These are phyloP conservation scores for Candoia aspera DNA, from an alignment of 2,113 vertebrate species.

Conservation along the genomic window DNA sequence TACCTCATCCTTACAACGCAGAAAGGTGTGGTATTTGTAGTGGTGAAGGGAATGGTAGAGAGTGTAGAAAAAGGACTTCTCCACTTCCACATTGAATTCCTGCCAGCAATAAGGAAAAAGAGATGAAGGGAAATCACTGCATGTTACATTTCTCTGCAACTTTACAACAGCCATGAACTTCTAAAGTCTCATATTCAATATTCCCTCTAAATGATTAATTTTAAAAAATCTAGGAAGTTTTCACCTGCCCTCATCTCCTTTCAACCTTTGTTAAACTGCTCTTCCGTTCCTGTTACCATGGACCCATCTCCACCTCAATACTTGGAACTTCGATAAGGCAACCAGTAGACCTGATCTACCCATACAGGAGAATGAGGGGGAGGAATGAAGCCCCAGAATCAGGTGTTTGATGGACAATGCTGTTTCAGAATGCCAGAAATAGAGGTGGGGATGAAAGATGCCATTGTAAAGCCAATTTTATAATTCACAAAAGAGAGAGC, in stretches of 20 bases:
- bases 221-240: neutral
- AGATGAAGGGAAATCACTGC: neutral
- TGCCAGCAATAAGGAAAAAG: conserved; percentile 42
- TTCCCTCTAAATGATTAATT: neutral
- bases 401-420: too few species aligned
- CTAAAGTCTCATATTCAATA: neutral
- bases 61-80: conserved; percentile 87
- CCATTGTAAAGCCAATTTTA: too few species aligned
- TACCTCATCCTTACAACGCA: conserved; percentile 94
- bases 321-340: too few species aligned
- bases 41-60: conserved; percentile 94
- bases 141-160: neutral
- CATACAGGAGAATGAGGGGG: neutral
- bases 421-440: too few species aligned
- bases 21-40: conserved; percentile 94
- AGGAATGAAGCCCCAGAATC: neutral
- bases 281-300: neutral
- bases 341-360: neutral
- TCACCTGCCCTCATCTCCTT: too few species aligned
- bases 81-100: conserved; percentile 89
- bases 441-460: too few species aligned
- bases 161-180: neutral
- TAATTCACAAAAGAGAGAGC: too few species aligned
- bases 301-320: too few species aligned
- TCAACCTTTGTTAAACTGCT: neutral